A percentile compares a stretch with the other conserved stretches of the same genome.
Conservation (phyloP, 2,888 invertebrate species). For the Drosophila subsilvestris region DNA sequence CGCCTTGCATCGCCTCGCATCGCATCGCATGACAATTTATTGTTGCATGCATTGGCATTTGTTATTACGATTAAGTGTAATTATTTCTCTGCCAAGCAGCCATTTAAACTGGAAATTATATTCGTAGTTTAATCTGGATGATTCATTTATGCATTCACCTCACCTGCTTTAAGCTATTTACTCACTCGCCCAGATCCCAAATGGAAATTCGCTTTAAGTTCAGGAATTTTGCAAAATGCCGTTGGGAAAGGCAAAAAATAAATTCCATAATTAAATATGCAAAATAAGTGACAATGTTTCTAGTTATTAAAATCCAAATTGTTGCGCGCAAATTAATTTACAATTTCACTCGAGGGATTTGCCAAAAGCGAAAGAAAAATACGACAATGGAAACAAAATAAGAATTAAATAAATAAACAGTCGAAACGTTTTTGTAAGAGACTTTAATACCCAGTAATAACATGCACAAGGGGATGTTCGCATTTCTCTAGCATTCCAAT, state of each 20-base stretch:
- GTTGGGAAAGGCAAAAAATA: slow-evolving; percentile 8
- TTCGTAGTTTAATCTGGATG: slow-evolving; percentile 16
- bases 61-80: slow-evolving; percentile 31
- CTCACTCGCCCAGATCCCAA: background rate
- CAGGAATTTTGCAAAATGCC: background rate
- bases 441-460: background rate
- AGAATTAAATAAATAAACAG: slow-evolving; percentile 40
- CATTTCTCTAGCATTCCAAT: no score
- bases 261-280: slow-evolving; percentile 45
- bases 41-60: slow-evolving; percentile 45
- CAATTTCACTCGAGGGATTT: slow-evolving; percentile 46
- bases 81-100: slow-evolving; percentile 28
- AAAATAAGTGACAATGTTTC: slow-evolving; percentile 49
- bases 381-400: background rate
- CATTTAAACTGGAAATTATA: background rate
- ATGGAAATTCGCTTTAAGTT: slow-evolving; percentile 21
- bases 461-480: no score
- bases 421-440: background rate
- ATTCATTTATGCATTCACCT: slow-evolving; percentile 6
- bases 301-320: slow-evolving; percentile 50
- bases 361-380: background rate
- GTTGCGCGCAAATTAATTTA: slow-evolving; percentile 51
- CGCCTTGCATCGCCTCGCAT: no score
- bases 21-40: slow-evolving; percentile 32
- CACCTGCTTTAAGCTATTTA: slow-evolving; percentile 16